Conservation (phyloP, 2,113 vertebrate genomes). For the Todiramphus chloris region DNA sequence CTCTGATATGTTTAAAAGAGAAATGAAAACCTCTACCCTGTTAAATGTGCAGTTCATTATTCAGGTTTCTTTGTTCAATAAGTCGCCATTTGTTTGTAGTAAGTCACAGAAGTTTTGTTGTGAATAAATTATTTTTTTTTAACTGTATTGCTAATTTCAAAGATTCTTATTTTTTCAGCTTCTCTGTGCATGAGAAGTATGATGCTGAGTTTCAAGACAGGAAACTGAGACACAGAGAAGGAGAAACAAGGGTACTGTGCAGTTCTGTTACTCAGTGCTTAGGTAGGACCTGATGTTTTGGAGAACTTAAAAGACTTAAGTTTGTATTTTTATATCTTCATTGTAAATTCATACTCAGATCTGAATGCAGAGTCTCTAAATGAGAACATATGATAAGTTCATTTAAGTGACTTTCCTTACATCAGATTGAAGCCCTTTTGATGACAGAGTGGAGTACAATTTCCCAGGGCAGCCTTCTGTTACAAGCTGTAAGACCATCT, state of each 20-base stretch:
- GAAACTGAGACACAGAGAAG: not conserved
- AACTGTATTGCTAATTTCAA: not conserved
- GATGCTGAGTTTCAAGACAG: not conserved
- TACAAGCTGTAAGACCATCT: not conserved
- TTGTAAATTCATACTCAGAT: not conserved
- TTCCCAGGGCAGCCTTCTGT: not conserved
- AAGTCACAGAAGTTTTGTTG: not conserved
- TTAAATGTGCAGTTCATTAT: not conserved
- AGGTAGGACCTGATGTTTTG: accelerated
- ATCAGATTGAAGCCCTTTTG: not conserved
- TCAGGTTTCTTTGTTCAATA: not conserved
- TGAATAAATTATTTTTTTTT: not conserved
- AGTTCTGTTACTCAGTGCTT: not conserved
- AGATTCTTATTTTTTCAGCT: not conserved
- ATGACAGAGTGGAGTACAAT: not conserved
- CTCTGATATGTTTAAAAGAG: not conserved
- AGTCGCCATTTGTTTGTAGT: not conserved
- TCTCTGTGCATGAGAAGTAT: not conserved
- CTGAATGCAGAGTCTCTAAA: not conserved
- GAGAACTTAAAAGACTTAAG: not conserved
- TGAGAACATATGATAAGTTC: not conserved
- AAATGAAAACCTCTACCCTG: not conserved
- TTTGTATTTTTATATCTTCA: not conserved
- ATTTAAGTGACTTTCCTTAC: not conserved
- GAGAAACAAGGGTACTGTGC: not conserved